These are phyloP conservation scores for Xenopus petersii DNA, from an alignment of 2,797 vertebrate species.

Conservation along the genomic window DNA sequence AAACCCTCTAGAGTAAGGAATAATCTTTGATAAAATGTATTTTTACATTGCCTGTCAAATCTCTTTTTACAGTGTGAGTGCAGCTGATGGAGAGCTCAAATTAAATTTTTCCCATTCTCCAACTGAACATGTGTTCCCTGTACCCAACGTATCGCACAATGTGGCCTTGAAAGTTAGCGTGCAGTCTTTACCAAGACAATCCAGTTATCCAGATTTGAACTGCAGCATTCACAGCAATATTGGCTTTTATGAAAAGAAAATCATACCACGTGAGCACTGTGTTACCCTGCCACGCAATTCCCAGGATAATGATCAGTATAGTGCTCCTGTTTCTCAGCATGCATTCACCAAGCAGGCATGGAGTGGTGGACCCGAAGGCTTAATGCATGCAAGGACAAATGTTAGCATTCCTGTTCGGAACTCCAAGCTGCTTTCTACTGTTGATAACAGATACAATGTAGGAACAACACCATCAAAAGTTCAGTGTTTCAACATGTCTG, in stretches of 20 bases:
- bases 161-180: constrained; percentile 94
- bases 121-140: constrained; percentile 91
- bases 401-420: constrained; percentile 70
- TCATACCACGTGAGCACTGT: constrained; percentile 67
- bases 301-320: constrained; percentile 62
- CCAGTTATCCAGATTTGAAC: constrained; percentile 87
- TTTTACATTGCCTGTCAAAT: too few species aligned
- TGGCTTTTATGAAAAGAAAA: constrained; percentile 75
- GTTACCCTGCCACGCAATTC: constrained; percentile 64
- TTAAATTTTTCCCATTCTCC: constrained; percentile 94
- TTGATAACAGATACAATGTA: constrained; percentile 68
- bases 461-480: constrained; percentile 66
- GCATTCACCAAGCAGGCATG: constrained; percentile 72
- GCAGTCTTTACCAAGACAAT: constrained; percentile 94
- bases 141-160: constrained; percentile 92
- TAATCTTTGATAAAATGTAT: too few species aligned
- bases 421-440: constrained; percentile 74
- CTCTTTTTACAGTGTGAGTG: constrained; percentile 81
- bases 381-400: constrained; percentile 58
- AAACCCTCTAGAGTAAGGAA: too few species aligned
- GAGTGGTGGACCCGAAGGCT: constrained; percentile 62
- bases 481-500: constrained; percentile 64
- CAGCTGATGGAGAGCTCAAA: constrained; percentile 88
- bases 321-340: constrained; percentile 67
- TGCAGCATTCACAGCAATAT: constrained; percentile 92